These are phyloP conservation scores for Stomatorhinus ivindoensis DNA, from an alignment of 2,113 vertebrate genomes.

Conservation along the genomic window DNA sequence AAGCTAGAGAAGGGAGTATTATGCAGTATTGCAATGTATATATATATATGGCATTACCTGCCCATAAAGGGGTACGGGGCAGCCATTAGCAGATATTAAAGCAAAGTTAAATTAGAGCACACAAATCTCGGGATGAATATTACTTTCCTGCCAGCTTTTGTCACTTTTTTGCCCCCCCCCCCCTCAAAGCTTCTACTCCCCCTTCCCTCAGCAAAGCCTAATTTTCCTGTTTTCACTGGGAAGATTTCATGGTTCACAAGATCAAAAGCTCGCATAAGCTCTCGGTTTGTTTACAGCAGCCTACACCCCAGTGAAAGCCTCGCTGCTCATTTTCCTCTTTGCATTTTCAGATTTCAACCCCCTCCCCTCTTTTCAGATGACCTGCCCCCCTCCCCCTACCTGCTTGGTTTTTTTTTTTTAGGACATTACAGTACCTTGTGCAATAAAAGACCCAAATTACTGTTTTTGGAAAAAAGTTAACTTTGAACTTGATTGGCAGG, in stretches of 20 bases:
- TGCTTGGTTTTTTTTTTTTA: neutral
- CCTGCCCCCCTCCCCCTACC: neutral
- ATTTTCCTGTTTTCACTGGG: conserved; percentile 33
- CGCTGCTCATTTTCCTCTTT: conserved; percentile 33
- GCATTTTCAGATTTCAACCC: conserved; percentile 9
- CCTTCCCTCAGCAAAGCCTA: conserved; percentile 11
- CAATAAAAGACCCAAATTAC: neutral
- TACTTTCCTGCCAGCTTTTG: conserved; percentile 16
- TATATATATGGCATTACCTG: conserved; percentile 23
- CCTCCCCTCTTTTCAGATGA: neutral
- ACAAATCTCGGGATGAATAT: conserved; percentile 50
- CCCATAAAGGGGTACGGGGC: conserved; percentile 41
- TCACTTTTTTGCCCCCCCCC: conserved; percentile 37
- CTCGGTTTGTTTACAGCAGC: conserved; percentile 59
- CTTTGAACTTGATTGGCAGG: neutral
- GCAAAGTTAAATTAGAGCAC: conserved; percentile 43
- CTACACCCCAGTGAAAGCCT: conserved; percentile 45
- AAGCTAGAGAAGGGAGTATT: neutral
- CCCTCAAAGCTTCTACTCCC: conserved; percentile 30
- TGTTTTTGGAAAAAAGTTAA: neutral
- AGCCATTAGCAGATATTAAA: conserved; percentile 51
- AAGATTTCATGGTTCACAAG: conserved; percentile 45
- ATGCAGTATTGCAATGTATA: neutral
- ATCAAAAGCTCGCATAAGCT: conserved; percentile 56
- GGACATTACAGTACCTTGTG: neutral